Conservation (phyloP, 2,888 invertebrate species). For the Platynereis dumerilii region DNA sequence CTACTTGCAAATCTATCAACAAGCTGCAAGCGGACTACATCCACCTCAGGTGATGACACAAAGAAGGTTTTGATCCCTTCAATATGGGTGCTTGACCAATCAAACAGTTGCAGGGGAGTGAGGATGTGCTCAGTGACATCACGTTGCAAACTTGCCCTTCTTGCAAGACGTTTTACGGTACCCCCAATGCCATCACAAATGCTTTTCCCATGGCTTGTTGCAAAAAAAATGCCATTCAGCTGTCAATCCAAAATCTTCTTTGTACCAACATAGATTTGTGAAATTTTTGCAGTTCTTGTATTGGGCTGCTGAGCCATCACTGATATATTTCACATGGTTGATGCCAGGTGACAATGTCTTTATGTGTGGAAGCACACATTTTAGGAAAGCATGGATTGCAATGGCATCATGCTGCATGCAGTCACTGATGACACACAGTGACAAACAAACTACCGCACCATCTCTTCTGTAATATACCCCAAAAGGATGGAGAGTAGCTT, state of each 20-base stretch:
- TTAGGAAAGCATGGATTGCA: background rate
- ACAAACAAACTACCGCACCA: too few species aligned
- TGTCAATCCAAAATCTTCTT: slow-evolving; percentile 1
- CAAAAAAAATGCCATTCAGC: background rate
- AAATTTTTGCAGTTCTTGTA: slow-evolving; percentile 3
- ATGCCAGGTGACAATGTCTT: background rate
- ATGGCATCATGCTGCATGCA: slow-evolving; percentile 7
- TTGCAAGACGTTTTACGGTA: background rate
- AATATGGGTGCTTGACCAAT: too few species aligned
- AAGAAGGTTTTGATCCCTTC: too few species aligned
- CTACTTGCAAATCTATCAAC: background rate
- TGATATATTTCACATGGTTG: background rate
- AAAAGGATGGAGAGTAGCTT: slow-evolving; percentile 2
- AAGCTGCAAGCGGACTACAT: background rate
- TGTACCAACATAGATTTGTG: background rate
- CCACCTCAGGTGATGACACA: background rate
- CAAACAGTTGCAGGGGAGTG: too few species aligned
- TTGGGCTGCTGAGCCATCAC: slow-evolving; percentile 1
- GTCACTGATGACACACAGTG: slow-evolving; percentile 8
- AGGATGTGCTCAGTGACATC: background rate
- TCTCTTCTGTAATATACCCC: too few species aligned
- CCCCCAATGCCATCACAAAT: slow-evolving; percentile 6
- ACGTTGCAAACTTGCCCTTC: background rate
- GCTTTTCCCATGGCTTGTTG: slow-evolving; percentile 6
- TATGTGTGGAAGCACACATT: background rate